These are phyloP conservation scores for Aphidius ervi DNA, from an alignment of 1,140 invertebrate genomes.

Conservation along the genomic window DNA sequence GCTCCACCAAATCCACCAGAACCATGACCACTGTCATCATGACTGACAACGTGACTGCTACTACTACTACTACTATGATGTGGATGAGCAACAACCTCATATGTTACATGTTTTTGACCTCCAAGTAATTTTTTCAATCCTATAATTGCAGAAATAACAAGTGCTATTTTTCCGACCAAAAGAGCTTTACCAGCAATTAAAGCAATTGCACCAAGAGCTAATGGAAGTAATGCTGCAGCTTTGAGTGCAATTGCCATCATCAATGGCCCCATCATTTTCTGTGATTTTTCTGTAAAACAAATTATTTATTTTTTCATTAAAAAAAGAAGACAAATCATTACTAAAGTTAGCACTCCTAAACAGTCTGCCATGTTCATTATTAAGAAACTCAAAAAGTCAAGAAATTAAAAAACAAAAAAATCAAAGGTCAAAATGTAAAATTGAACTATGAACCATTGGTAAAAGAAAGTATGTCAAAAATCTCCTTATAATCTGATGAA, in stretches of 20 bases:
- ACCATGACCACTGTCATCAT: constrained; percentile 61
- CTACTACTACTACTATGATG: constrained; percentile 65
- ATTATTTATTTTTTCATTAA: constrained; percentile 4
- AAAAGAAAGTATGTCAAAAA: constrained; percentile 53
- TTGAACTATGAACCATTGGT: constrained; percentile 29
- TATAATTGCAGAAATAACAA: constrained; percentile 76
- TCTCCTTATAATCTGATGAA: constrained; percentile 30
- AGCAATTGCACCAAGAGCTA: constrained; percentile 74
- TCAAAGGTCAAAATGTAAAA: constrained; percentile 41
- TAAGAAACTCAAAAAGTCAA: background rate
- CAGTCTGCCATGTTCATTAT: background rate
- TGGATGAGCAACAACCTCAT: constrained; percentile 78
- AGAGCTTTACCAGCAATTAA: constrained; percentile 80
- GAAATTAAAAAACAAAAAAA: constrained; percentile 28
- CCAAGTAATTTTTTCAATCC: constrained; percentile 74
- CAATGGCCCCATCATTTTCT: constrained; percentile 72
- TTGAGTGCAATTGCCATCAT: constrained; percentile 72
- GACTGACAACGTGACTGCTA: constrained; percentile 52
- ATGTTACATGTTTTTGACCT: constrained; percentile 71
- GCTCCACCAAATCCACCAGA: constrained; percentile 55
- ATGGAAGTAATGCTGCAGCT: constrained; percentile 69
- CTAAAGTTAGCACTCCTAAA: background rate
- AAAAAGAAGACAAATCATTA: background rate
- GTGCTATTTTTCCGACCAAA: constrained; percentile 76
- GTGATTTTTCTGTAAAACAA: constrained; percentile 61